Conservation (phyloP, 1,140 invertebrate genomes). For the Parapsyche elsis region DNA sequence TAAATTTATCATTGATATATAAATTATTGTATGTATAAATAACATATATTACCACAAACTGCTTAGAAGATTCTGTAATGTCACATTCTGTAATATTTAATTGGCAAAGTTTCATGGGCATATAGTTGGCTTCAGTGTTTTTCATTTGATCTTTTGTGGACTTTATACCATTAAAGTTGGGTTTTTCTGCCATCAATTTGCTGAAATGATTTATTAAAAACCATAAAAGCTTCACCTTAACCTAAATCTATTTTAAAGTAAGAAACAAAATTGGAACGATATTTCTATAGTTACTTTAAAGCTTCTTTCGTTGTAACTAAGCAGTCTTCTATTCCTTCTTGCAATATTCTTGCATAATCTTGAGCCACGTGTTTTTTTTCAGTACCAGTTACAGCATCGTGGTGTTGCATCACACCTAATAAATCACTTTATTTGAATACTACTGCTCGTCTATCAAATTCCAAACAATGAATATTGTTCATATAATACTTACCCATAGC, state of each 20-base stretch:
- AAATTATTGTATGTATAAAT: not conserved
- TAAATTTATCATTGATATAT: not conserved
- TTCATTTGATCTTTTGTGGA: not conserved
- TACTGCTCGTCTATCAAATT: too few relatives aligned
- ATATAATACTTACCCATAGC: slow-evolving; percentile 67
- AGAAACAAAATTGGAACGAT: not conserved
- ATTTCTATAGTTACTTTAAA: slow-evolving; percentile 60
- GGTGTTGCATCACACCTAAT: slow-evolving; percentile 74
- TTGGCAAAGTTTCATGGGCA: slow-evolving; percentile 45
- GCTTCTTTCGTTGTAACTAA: slow-evolving; percentile 64
- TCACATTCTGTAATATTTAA: slow-evolving; percentile 49
- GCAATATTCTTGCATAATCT: slow-evolving; percentile 77
- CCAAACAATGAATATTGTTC: not conserved
- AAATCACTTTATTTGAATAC: slow-evolving; percentile 57
- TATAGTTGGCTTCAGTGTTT: not conserved
- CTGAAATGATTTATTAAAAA: slow-evolving; percentile 21
- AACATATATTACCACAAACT: slow-evolving; percentile 71
- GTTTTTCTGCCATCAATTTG: slow-evolving; percentile 42
- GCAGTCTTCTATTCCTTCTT: slow-evolving; percentile 70
- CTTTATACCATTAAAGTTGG: not conserved
- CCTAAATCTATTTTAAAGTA: not conserved
- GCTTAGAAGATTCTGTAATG: slow-evolving; percentile 68
- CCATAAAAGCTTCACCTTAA: too few relatives aligned
- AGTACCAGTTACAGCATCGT: slow-evolving; percentile 76
- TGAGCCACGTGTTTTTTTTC: slow-evolving; percentile 78